Conservation (phyloP, 2,797 vertebrate genomes). For the Cheirogaleus major region DNA sequence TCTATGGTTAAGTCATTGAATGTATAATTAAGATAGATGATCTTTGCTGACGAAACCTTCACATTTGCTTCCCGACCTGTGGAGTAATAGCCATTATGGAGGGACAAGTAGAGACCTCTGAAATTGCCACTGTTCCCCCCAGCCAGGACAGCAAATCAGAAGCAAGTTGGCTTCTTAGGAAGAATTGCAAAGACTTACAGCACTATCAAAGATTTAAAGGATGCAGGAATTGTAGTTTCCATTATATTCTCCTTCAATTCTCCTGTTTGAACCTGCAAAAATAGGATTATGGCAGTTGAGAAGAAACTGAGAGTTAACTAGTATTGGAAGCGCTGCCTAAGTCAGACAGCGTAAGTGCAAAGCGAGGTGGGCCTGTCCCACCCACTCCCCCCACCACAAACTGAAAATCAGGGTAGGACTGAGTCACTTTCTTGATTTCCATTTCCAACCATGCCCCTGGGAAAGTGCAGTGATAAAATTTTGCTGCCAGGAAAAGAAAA, state of each 20-base stretch:
- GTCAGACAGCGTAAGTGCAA: background rate
- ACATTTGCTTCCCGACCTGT: background rate
- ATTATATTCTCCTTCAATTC: background rate
- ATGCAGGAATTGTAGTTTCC: background rate
- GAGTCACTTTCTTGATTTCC: background rate
- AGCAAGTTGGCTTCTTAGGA: background rate
- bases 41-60: background rate
- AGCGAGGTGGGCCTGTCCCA: too few relatives aligned
- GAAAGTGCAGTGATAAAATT: background rate
- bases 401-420: background rate
- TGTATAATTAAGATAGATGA: background rate
- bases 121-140: background rate
- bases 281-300: background rate
- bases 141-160: background rate
- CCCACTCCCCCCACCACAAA: background rate
- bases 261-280: background rate
- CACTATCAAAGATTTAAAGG: background rate
- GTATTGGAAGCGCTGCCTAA: background rate
- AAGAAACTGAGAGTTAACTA: background rate
- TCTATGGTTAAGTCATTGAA: background rate
- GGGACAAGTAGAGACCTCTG: background rate
- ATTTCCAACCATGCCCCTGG: background rate
- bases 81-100: background rate
- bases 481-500: background rate
- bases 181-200: background rate